Evolutionary conservation across 23 tunicate genomes (phyloP).

Genomic region (Halocynthia roretzi): DNA sequence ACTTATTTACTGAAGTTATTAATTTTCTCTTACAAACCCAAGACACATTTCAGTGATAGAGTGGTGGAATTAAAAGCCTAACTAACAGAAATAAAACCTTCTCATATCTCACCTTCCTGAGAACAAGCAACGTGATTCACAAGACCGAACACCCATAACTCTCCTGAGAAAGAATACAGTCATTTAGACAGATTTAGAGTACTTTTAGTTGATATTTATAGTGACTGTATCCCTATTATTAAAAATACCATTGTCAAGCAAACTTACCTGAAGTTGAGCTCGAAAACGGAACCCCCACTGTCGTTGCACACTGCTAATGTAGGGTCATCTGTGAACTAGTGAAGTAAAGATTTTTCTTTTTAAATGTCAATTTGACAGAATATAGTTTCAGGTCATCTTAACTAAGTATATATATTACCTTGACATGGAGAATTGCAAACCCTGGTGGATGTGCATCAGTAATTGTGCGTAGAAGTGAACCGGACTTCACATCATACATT

Average conservation of each 20-base stretch:
- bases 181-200: not conserved
- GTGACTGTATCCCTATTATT: not conserved
- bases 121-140: slow-evolving; percentile 91
- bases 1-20: too few species aligned
- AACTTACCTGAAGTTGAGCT: slow-evolving; percentile 75
- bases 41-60: not conserved
- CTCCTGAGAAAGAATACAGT: slow-evolving; percentile 30
- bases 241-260: not conserved
- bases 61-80: not conserved
- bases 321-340: slow-evolving; percentile 88
- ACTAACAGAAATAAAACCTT: not conserved
- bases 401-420: slow-evolving; percentile 25
- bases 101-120: slow-evolving; percentile 73
- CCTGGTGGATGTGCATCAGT: slow-evolving; percentile 97
- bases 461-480: slow-evolving; percentile 67
- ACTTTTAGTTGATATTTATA: not conserved
- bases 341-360: not conserved
- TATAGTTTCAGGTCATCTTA: too few species aligned
- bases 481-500: slow-evolving; percentile 82
- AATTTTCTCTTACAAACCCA: not conserved
- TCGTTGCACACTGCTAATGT: slow-evolving; percentile 92
- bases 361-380: not conserved
- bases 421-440: slow-evolving; percentile 78
- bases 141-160: slow-evolving; percentile 94
- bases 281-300: slow-evolving; percentile 96